phyloP scores from a whole-genome alignment of 2,888 invertebrate species.

The Uloborus plumipes region DNA sequence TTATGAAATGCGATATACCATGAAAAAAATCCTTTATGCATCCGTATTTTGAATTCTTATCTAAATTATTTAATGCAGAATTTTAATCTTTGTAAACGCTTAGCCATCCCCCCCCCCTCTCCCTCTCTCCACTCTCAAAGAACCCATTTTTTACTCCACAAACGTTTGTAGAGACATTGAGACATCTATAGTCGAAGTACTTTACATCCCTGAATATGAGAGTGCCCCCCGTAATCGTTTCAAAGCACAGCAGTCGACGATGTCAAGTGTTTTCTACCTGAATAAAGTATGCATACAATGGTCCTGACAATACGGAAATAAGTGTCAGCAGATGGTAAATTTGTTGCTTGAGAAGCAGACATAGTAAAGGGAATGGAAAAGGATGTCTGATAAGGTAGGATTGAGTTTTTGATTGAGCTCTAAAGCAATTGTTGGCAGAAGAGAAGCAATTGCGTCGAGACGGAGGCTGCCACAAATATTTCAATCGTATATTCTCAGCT shows the following conservation, averaged over 20 bases:
- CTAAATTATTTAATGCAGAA: no score
- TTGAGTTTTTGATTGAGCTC: slow-evolving; percentile 54
- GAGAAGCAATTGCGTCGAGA: slow-evolving; percentile 41
- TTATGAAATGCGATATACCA: no score
- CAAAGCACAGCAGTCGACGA: slow-evolving; percentile 10
- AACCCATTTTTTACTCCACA: neutral
- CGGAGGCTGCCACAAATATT: slow-evolving; percentile 39
- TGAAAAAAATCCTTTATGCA: no score
- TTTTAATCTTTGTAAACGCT: neutral
- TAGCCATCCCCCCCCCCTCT: neutral
- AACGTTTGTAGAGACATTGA: neutral
- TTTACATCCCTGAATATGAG: slow-evolving; percentile 29
- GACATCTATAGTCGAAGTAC: no score
- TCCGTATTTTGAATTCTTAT: no score
- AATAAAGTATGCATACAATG: slow-evolving; percentile 45
- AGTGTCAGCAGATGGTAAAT: slow-evolving; percentile 55
- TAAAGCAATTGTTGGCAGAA: slow-evolving; percentile 51
- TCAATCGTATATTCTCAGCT: slow-evolving; percentile 14
- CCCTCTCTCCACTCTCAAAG: neutral
- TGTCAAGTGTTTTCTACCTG: slow-evolving; percentile 55
- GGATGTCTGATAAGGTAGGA: slow-evolving; percentile 34
- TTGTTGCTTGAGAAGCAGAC: slow-evolving; percentile 32
- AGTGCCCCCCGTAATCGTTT: slow-evolving; percentile 18
- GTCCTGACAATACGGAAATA: slow-evolving; percentile 61
- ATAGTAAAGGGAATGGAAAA: slow-evolving; percentile 9